Base-by-base conservation (phyloP, 2,113 vertebrate genomes). In the Condylura cristata region DNA sequence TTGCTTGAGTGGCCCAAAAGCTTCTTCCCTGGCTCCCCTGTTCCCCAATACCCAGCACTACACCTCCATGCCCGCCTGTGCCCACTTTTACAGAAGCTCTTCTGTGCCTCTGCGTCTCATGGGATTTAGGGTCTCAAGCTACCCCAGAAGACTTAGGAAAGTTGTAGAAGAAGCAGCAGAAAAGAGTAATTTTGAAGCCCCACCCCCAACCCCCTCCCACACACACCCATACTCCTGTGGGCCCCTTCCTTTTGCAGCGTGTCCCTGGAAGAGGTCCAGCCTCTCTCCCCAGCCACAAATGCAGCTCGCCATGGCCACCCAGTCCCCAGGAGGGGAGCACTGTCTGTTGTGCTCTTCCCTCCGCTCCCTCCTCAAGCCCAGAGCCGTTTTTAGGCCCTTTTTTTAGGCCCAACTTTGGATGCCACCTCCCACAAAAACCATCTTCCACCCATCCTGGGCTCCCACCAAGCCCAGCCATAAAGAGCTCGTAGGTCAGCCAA, bases 131-230 rank as follows among this genome's bases (percentile, higher is more conserved):
- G 26, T 80, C 51, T 8, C 46, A 76, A 39, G 46, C 46, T 70
- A 30, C 58, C 66, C 32, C 9, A n/a, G 26, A 8, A 60, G 20
- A 37, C 71, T 80, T 41, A 46, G 84, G n/a, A 61, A 86, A 76
- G 61, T 3, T 71, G 14, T 26, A 17, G 48, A 65, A 76, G 51
- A 63, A 4, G 60, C 46, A 65, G 48, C 44, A 60, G 76, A 26
- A 22, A 32, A 48, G n/a, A n/a, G 10, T 30, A 18, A 46, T 44
- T 1, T 34, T n/a, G 6, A 30, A 95, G 34, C 2, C 17, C 34
- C 60, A 5, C 8, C 60, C 17, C 8, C 2, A 30, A 11, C 7
- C 4, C 37, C 24, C 11, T 5, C 46, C 3, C 53, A 17, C 0
- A 26, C 3, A 3, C 41, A 61, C 3, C 26, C 37, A 41, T 6